Evolutionary conservation across 2,113 vertebrate species (phyloP).

Genomic region (Camelus bactrianus): DNA sequence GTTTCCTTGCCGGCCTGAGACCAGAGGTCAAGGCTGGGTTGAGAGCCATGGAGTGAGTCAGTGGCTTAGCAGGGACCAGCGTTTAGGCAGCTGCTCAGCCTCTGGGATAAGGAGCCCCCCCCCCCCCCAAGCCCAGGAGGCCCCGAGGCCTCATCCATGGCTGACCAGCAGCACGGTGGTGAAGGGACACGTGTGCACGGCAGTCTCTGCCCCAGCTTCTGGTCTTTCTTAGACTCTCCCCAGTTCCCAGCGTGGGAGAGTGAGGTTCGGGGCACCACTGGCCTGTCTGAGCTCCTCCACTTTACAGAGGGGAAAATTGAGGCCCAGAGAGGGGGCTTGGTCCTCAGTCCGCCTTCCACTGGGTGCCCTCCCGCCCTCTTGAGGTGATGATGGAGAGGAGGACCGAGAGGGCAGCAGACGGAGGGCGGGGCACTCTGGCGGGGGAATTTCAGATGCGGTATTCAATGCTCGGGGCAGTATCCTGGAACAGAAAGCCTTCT

Average conservation of each 20-base stretch:
- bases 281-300: background rate
- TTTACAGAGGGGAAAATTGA: background rate
- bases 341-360: background rate
- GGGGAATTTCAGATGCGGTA: background rate
- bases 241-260: background rate
- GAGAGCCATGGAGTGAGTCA: slow-evolving; percentile 50
- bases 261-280: background rate
- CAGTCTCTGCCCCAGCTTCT: fast-evolving
- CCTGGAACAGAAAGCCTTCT: background rate
- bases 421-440: background rate
- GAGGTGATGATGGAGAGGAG: background rate
- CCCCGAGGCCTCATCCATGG: background rate
- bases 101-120: background rate
- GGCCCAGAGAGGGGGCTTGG: background rate
- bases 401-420: background rate
- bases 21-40: slow-evolving; percentile 52
- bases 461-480: background rate
- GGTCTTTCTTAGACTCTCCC: background rate
- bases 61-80: background rate
- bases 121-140: background rate
- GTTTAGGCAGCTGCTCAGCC: background rate
- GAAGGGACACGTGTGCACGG: background rate
- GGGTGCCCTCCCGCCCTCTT: background rate
- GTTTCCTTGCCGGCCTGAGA: slow-evolving; percentile 65
- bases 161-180: background rate